Conservation (phyloP, 1,140 invertebrate species). For the Listronotus bonariensis region DNA sequence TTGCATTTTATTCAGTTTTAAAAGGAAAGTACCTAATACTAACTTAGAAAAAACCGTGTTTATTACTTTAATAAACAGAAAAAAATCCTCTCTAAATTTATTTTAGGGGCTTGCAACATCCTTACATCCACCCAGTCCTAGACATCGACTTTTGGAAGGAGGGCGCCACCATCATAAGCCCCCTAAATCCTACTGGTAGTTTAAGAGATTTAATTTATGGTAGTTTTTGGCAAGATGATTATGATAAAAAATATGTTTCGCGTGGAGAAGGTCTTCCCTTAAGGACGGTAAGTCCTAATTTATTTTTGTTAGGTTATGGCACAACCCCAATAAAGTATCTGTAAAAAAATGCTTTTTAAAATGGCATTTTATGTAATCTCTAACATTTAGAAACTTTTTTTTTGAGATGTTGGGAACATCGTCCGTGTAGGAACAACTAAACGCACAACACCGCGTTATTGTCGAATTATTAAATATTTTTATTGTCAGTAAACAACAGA, state of each 20-base stretch:
- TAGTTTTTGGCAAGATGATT: conserved; percentile 48
- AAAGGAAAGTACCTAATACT: no score
- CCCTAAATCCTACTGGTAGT: conserved; percentile 81
- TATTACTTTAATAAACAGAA: no score
- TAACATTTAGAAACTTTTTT: neutral
- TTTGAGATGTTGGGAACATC: no score
- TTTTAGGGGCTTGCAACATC: conserved; percentile 79
- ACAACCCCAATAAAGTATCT: neutral
- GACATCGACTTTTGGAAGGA: conserved; percentile 71
- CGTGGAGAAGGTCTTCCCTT: conserved; percentile 48
- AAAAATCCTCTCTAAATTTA: no score
- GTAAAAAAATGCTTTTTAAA: neutral
- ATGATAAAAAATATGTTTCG: conserved; percentile 43
- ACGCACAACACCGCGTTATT: no score
- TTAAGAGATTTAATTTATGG: conserved; percentile 85
- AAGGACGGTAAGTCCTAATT: conserved; percentile 44
- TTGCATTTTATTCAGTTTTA: no score
- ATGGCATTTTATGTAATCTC: neutral
- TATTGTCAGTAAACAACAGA: no score
- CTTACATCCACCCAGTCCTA: conserved; percentile 87
- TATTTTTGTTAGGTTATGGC: no score
- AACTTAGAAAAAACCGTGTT: no score
- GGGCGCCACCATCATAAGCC: conserved; percentile 75
- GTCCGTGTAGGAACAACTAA: no score
- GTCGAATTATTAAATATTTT: no score